These are phyloP conservation scores for Drosophila koepferae DNA, from an alignment of 2,888 invertebrate genomes.

Conservation along the genomic window DNA sequence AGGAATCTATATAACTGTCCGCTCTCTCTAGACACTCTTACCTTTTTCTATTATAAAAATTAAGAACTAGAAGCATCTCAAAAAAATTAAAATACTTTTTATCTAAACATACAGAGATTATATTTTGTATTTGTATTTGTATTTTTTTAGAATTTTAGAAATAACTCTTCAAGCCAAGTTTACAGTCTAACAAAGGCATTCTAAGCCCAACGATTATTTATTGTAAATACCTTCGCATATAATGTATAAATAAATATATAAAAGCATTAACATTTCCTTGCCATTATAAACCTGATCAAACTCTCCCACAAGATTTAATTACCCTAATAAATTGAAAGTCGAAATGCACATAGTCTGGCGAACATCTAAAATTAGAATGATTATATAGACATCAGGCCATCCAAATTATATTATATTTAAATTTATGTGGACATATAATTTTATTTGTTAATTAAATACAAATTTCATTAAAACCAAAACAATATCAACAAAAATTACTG, in stretches of 20 bases:
- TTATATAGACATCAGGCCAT: not conserved
- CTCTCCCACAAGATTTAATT: not conserved
- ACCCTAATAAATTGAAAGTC: slow-evolving; percentile 2
- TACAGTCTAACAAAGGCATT: not conserved
- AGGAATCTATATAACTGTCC: not conserved
- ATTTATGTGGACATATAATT: not conserved
- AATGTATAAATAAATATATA: not conserved
- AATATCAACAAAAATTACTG: not conserved
- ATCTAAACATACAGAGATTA: too few relatives aligned
- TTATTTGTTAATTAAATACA: not conserved
- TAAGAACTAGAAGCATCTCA: too few relatives aligned
- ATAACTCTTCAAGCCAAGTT: not conserved
- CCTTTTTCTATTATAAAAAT: too few relatives aligned
- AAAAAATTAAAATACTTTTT: too few relatives aligned
- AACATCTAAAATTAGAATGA: slow-evolving; percentile 15
- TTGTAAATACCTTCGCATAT: not conserved
- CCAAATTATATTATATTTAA: slow-evolving; percentile 4
- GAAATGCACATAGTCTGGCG: not conserved
- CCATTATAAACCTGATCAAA: not conserved
- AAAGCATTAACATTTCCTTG: not conserved
- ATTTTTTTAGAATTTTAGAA: not conserved
- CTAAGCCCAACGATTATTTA: not conserved
- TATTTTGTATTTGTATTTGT: too few relatives aligned
- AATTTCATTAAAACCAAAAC: not conserved
- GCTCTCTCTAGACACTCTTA: not conserved